Percentiles rank a stretch among this genome's conserved stretches.
Conservation (phyloP, 2,113 vertebrate genomes). For the Sturnira hondurensis region DNA sequence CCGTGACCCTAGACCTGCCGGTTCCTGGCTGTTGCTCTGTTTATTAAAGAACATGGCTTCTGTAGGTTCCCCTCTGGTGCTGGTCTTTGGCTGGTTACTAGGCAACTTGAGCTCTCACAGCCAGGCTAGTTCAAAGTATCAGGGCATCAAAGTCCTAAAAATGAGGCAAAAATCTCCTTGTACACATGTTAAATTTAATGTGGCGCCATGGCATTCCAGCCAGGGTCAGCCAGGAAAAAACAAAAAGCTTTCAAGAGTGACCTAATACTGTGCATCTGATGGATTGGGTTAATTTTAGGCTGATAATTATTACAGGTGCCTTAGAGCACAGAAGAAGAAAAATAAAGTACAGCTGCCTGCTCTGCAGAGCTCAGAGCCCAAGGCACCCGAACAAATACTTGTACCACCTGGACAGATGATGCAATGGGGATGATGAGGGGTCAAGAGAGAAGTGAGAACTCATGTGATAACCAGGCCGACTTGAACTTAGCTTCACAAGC, state of each 20-base stretch:
- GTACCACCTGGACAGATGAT: neutral
- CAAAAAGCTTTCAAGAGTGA: neutral
- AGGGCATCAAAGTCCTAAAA: conserved; percentile 49
- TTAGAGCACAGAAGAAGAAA: conserved; percentile 19
- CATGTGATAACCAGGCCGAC: neutral
- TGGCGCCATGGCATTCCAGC: neutral
- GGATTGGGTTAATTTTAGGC: conserved; percentile 19
- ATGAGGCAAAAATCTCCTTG: neutral
- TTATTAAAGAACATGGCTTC: conserved; percentile 41
- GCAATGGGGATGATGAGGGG: neutral
- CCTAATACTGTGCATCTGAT: neutral
- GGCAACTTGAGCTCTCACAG: conserved; percentile 47
- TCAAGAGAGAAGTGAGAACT: neutral
- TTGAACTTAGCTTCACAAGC: neutral
- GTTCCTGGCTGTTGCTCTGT: neutral
- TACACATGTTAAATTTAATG: conserved; percentile 21
- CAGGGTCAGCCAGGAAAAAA: neutral
- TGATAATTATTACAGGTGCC: conserved; percentile 24
- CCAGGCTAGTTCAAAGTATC: conserved; percentile 43
- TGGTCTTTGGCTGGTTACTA: conserved; percentile 56
- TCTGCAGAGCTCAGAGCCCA: neutral
- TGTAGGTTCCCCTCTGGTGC: conserved; percentile 22
- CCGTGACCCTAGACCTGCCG: neutral
- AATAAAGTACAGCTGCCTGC: neutral
- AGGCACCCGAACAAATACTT: conserved; percentile 12